phyloP scores from a whole-genome alignment of 2,888 invertebrate species.

The Aphrophora alni region DNA sequence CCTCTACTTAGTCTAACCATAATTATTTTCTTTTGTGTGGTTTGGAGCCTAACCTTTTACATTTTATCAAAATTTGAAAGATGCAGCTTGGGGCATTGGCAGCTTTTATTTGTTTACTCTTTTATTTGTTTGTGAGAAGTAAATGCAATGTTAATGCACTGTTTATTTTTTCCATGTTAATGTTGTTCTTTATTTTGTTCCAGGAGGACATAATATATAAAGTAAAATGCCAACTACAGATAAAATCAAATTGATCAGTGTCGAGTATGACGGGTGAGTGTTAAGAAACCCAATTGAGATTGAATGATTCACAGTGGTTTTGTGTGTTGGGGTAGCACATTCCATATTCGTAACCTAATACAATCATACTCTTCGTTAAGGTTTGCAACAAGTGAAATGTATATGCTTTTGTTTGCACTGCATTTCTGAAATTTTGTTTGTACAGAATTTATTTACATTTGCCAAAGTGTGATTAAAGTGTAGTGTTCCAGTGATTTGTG shows the following conservation, averaged over 20 bases:
- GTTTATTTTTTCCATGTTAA: no score
- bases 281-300: neutral
- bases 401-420: neutral
- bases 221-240: neutral
- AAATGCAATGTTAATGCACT: no score
- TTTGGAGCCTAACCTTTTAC: no score
- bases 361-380: neutral
- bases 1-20: no score
- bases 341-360: neutral
- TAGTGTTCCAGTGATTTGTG: neutral
- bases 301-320: neutral
- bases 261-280: neutral
- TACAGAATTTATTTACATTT: neutral
- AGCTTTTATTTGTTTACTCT: no score
- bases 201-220: neutral
- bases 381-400: neutral
- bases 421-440: neutral
- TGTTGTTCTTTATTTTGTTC: neutral
- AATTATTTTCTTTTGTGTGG: no score
- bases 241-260: neutral
- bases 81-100: no score
- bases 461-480: neutral
- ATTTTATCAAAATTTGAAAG: no score
- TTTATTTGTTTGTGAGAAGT: no score
- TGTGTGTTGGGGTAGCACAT: neutral